Evolutionary conservation across 2,797 vertebrate species (phyloP).

Genomic region (Gymnocypris eckloni): DNA sequence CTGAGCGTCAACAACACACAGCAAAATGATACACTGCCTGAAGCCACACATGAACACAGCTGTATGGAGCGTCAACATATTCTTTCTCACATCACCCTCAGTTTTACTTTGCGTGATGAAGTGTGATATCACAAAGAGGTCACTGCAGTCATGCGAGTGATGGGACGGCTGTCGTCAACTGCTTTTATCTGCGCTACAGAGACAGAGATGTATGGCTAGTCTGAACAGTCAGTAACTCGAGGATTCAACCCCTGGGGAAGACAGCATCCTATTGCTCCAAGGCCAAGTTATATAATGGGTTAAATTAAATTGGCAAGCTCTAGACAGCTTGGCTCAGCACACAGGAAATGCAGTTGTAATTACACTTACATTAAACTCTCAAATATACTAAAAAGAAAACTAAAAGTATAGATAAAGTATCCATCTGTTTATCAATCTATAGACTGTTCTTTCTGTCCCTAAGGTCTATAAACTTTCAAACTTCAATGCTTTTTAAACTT

Average conservation of each 20-base stretch:
- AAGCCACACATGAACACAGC: slow-evolving; percentile 30
- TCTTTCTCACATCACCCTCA: slow-evolving; percentile 32
- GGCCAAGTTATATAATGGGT: slow-evolving; percentile 59
- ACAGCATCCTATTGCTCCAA: slow-evolving; percentile 10
- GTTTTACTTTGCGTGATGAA: slow-evolving; percentile 34
- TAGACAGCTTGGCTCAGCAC: slow-evolving; percentile 44
- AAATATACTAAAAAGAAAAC: neutral
- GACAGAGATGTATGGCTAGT: slow-evolving; percentile 43
- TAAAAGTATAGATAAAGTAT: neutral
- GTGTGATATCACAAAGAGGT: slow-evolving; percentile 10
- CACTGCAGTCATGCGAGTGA: slow-evolving; percentile 23
- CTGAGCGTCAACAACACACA: slow-evolving; percentile 41
- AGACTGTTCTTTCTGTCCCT: neutral
- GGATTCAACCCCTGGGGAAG: slow-evolving; percentile 25
- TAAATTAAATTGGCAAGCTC: slow-evolving; percentile 55
- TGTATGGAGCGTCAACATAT: neutral
- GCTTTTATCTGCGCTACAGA: slow-evolving; percentile 37
- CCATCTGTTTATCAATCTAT: neutral
- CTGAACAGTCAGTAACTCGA: slow-evolving; percentile 39
- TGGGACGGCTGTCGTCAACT: slow-evolving; percentile 19
- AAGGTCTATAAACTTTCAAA: neutral
- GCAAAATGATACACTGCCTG: slow-evolving; percentile 34
- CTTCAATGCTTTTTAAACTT: neutral
- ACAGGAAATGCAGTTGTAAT: neutral
- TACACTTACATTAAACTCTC: neutral